Conservation (phyloP, 1,140 invertebrate genomes). For the Drosophila micromelanica region DNA sequence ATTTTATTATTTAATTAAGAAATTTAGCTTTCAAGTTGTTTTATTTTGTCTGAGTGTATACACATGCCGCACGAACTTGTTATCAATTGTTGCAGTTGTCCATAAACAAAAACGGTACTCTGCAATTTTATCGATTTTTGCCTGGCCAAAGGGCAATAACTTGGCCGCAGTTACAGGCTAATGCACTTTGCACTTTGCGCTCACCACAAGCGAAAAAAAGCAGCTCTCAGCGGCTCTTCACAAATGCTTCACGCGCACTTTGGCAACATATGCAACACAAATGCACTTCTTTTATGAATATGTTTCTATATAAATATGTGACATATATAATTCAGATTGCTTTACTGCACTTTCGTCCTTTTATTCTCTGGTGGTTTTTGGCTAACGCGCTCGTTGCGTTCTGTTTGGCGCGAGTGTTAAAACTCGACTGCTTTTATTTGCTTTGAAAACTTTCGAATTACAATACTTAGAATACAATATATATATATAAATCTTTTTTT, state of each 20-base stretch:
- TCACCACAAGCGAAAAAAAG: slow-evolving; percentile 22
- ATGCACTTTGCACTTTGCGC: slow-evolving; percentile 81
- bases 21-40: too few species aligned
- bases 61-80: slow-evolving; percentile 29
- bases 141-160: slow-evolving; percentile 75
- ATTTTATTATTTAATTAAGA: too few species aligned
- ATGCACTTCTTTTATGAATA: neutral
- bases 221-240: neutral
- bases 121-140: slow-evolving; percentile 80
- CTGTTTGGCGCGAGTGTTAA: slow-evolving; percentile 79
- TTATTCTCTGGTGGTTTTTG: slow-evolving; percentile 14
- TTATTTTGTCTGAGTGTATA: slow-evolving; percentile 2
- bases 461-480: slow-evolving; percentile 81
- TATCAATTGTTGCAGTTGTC: slow-evolving; percentile 75
- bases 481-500: too few species aligned
- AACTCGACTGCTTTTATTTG: slow-evolving; percentile 81
- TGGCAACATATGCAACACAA: neutral
- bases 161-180: slow-evolving; percentile 71
- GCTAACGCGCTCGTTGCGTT: slow-evolving; percentile 47
- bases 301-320: slow-evolving; percentile 8
- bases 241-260: slow-evolving; percentile 18
- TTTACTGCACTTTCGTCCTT: neutral
- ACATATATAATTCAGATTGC: neutral
- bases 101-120: slow-evolving; percentile 30
- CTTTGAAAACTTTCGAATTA: slow-evolving; percentile 82